phyloP scores from a whole-genome alignment of 92 coral and sea anemone genomes.

The Plumapathes pennacea region DNA sequence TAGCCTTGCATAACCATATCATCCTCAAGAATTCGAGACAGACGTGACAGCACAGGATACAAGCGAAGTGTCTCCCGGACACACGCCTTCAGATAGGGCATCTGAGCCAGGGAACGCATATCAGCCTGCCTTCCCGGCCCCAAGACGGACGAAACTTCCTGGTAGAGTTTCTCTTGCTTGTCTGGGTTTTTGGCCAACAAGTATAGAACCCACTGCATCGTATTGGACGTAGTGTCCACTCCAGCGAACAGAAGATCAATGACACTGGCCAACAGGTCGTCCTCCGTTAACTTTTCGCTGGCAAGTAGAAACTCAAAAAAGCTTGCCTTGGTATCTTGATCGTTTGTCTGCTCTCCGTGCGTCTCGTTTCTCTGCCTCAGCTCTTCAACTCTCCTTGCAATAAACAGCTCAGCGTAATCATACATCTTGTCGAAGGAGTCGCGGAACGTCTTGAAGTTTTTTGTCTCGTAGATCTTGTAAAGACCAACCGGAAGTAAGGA shows the following conservation, averaged over 20 bases:
- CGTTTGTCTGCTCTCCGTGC: background rate
- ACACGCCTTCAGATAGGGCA: constrained; percentile 65
- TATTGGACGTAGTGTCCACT: constrained; percentile 56
- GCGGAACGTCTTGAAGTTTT: constrained; percentile 38
- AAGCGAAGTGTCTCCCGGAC: constrained; percentile 61
- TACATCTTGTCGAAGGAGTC: constrained; percentile 42
- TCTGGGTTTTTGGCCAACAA: constrained; percentile 54
- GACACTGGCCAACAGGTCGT: constrained; percentile 48
- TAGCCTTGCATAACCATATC: constrained; percentile 40
- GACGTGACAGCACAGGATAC: constrained; percentile 41
- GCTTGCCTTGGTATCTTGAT: background rate
- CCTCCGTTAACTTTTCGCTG: constrained; percentile 34
- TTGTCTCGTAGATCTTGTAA: constrained; percentile 49
- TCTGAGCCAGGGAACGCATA: constrained; percentile 5
- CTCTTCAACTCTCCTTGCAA: constrained; percentile 30
- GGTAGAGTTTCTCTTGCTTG: constrained; percentile 42
- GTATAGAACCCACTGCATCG: constrained; percentile 59
- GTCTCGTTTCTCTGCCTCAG: background rate
- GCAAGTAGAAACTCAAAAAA: constrained; percentile 41
- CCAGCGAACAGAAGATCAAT: constrained; percentile 66
- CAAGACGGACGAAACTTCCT: constrained; percentile 45
- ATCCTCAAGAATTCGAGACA: constrained; percentile 18
- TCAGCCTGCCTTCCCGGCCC: constrained; percentile 22
- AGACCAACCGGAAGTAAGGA: constrained; percentile 37
- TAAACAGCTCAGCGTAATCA: constrained; percentile 45